A percentile compares a stretch with the other conserved stretches of the same genome.
These are phyloP conservation scores for Phylloscopus trochiloides DNA, from an alignment of 2,113 vertebrate genomes.

Conservation along the genomic window DNA sequence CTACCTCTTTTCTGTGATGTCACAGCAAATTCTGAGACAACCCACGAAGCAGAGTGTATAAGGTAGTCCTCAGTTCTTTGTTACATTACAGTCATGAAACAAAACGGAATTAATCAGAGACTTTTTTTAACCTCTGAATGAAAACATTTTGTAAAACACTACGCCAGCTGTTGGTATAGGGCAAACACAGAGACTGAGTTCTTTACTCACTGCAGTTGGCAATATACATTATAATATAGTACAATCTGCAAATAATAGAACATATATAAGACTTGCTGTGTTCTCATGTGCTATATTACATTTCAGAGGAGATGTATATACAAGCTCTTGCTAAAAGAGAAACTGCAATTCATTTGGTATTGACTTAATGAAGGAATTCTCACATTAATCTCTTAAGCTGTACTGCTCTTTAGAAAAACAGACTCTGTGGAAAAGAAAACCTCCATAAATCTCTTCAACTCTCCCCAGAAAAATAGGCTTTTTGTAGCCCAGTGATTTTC, in stretches of 20 bases:
- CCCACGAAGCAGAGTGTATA: not conserved
- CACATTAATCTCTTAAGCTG: constrained; percentile 59
- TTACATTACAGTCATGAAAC: not conserved
- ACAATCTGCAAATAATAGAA: not conserved
- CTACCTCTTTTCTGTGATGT: not conserved
- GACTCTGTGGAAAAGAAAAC: constrained; percentile 46
- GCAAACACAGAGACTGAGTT: not conserved
- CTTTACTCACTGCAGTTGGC: not conserved
- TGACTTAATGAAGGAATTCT: constrained; percentile 61
- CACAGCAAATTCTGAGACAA: not conserved
- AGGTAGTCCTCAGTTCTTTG: not conserved
- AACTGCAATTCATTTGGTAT: constrained; percentile 31
- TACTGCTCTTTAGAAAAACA: constrained; percentile 44
- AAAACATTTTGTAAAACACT: not conserved
- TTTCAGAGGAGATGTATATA: not conserved
- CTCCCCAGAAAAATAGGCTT: constrained; percentile 28
- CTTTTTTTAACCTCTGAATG: not conserved
- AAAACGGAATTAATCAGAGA: not conserved
- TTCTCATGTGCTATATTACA: not conserved
- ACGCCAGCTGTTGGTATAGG: not conserved
- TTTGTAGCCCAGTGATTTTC: constrained; percentile 37
- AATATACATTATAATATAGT: not conserved
- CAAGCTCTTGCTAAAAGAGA: not conserved
- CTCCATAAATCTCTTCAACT: constrained; percentile 31
- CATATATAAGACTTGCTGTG: not conserved